These are phyloP conservation scores for Lepidurus arcticus DNA, from an alignment of 1,140 invertebrate genomes.

Conservation along the genomic window DNA sequence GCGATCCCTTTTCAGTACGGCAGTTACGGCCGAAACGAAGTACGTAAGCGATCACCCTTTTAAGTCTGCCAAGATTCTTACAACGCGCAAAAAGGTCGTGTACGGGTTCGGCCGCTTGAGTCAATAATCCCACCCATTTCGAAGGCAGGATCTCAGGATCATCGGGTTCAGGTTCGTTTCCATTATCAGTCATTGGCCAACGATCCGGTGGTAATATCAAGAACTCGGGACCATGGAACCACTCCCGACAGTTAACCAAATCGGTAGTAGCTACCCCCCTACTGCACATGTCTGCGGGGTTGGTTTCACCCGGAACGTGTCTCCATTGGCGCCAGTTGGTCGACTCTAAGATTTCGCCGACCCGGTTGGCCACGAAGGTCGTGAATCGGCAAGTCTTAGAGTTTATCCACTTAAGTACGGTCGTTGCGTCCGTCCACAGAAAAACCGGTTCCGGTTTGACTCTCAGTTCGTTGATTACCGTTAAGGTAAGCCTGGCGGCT, in stretches of 20 bases:
- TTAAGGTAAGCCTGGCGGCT: conserved; percentile 39
- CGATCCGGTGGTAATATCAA: not conserved
- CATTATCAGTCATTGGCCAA: not conserved
- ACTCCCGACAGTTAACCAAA: not conserved
- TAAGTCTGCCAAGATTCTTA: no score
- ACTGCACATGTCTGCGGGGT: conserved; percentile 35
- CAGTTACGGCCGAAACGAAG: no score
- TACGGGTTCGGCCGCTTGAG: no score
- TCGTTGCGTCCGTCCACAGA: conserved; percentile 33
- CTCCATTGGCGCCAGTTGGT: conserved; percentile 29
- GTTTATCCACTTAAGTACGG: conserved; percentile 34
- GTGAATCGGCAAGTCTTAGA: conserved; percentile 5
- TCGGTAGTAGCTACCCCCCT: conserved; percentile 17
- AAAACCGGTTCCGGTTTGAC: not conserved
- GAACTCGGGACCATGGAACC: not conserved
- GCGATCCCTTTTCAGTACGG: no score
- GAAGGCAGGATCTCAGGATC: not conserved
- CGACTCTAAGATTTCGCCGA: conserved; percentile 31
- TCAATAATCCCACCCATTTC: no score
- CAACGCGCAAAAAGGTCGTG: no score
- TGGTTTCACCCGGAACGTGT: conserved; percentile 32
- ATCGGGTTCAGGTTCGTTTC: not conserved
- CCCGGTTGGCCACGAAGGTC: conserved; percentile 34
- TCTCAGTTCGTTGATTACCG: conserved; percentile 27
- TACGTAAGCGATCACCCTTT: no score